A percentile compares a stretch with the other conserved stretches of the same genome.
Conservation (phyloP, 2,113 vertebrate genomes). For the Mastomys coucha region DNA sequence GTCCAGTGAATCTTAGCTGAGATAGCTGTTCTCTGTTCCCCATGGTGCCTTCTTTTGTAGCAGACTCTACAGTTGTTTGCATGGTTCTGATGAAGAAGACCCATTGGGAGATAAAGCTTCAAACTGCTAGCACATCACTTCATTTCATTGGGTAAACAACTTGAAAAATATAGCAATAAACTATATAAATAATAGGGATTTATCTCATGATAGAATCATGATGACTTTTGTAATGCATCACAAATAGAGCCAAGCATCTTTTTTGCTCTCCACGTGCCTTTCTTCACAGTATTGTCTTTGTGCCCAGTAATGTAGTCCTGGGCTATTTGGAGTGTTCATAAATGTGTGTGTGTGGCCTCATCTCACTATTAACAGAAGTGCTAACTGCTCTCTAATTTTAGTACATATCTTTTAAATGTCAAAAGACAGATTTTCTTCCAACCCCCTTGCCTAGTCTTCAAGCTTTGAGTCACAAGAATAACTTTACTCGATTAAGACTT, state of each 20-base stretch:
- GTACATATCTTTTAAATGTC: conserved; percentile 81
- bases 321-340: conserved; percentile 61
- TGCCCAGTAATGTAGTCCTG: not conserved
- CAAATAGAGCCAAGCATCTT: not conserved
- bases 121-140: not conserved
- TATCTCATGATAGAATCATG: not conserved
- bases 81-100: not conserved
- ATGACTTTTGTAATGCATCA: not conserved
- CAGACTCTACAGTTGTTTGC: not conserved
- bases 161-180: not conserved
- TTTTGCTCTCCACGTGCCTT: not conserved
- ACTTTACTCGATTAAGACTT: conserved; percentile 65
- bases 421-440: conserved; percentile 82
- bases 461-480: conserved; percentile 77
- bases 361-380: conserved; percentile 78
- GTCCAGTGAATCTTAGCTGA: not conserved
- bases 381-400: conserved; percentile 81
- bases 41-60: not conserved
- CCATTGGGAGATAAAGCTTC: not conserved
- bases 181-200: not conserved
- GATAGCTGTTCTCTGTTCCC: not conserved
- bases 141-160: not conserved
- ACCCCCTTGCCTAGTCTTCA: conserved; percentile 68
- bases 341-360: conserved; percentile 65
- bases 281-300: not conserved